Evolutionary conservation across 2,113 vertebrate species (phyloP), one percentile per base, ranked within the genome.

Genomic region (Dasyprocta punctata): DNA sequence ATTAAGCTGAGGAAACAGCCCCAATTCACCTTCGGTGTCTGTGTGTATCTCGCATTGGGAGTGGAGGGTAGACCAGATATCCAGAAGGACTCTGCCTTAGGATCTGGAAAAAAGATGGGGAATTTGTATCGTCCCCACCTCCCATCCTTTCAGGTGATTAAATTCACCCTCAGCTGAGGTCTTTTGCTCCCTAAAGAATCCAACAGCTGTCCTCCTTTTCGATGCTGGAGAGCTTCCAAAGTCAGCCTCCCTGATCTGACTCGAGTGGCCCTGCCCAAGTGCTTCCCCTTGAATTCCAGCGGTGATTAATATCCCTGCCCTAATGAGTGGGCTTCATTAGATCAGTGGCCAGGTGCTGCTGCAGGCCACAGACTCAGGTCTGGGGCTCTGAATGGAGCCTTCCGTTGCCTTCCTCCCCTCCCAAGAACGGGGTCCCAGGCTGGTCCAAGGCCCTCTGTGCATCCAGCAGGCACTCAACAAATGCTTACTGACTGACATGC

Each of bases 171-270:
- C 38, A 24, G 7, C 69, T 47, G 56, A 93, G 63, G 78, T 94
- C 90, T 93, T 95, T 85, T 81, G 30, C 52, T 86, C 77, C 85
- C 38, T 69, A 38, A 81, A 67, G 92, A 82, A 73, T 49, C 65
- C 82, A 75, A 95, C 13, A 7, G 47, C n/a, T 41, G 73, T 38
- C 44, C 69, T 94, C 92, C 61, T 77, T 1, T 86, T 26, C 84
- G 81, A 54, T 10, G 10, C 38, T 77, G 86, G 92, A 86, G 77
- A 22, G 20, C 17, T 84, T 97, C 95, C 86, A 95, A 78, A 88
- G 26, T 38, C 91, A 94, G 86, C 63, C 65, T 87, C 71, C 71
- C 94, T 47, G 33, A 20, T 49, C 67, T 60, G 85, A 71, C 36
- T 86, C 52, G 41, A 90, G 75, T 49, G 71, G 17, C 47, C 38